phyloP scores from a whole-genome alignment of 2,888 invertebrate genomes.

The Harpalus rubripes region DNA sequence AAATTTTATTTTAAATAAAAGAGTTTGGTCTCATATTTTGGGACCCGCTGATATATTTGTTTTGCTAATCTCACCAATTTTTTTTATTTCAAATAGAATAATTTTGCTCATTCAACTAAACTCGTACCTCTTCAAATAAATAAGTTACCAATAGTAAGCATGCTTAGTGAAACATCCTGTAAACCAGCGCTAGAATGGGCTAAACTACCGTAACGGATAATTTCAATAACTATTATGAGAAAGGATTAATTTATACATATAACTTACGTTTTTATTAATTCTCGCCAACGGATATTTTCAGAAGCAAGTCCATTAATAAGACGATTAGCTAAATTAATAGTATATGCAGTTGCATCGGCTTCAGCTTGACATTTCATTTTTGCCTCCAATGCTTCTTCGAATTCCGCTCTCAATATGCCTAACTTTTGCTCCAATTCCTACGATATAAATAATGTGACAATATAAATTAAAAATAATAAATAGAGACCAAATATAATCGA shows the following conservation, averaged over 20 bases:
- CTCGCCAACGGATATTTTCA: conserved; percentile 92
- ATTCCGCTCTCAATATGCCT: conserved; percentile 88
- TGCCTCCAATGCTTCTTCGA: conserved; percentile 90
- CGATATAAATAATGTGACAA: background rate
- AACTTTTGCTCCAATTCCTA: conserved; percentile 89
- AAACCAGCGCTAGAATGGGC: no score
- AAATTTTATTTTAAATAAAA: no score
- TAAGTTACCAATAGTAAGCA: background rate
- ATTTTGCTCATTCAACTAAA: no score
- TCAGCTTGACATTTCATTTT: conserved; percentile 95
- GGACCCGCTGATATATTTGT: no score
- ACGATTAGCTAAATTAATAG: conserved; percentile 94
- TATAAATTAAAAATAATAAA: no score
- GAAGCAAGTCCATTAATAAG: conserved; percentile 95
- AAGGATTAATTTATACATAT: background rate
- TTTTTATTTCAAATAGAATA: background rate
- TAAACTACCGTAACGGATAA: no score
- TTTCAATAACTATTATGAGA: no score
- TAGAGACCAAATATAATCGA: no score
- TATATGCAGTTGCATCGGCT: conserved; percentile 92
- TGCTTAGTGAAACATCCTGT: background rate
- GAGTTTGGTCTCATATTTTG: no score
- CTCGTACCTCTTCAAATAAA: no score
- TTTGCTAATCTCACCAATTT: background rate
- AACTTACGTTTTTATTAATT: conserved; percentile 80